These are phyloP conservation scores for Malaclemys terrapin DNA, from an alignment of 2,113 vertebrate genomes.

Conservation along the genomic window DNA sequence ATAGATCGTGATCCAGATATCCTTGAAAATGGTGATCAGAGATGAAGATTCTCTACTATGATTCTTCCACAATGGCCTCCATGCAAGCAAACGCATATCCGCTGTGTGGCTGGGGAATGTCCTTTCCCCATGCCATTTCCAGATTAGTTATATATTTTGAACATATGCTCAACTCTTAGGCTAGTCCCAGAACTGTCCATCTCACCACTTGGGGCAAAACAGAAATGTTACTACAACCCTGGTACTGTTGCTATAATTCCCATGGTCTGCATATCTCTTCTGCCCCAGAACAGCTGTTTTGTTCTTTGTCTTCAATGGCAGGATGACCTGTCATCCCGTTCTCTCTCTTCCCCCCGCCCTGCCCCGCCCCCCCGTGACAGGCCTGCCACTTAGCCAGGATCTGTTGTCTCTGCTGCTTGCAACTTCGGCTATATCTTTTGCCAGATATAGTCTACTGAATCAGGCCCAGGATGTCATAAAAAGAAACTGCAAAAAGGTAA, in stretches of 20 bases:
- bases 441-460: background rate
- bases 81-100: background rate
- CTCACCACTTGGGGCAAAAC: background rate
- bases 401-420: background rate
- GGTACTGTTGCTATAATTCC: background rate
- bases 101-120: background rate
- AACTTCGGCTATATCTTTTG: background rate
- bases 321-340: background rate
- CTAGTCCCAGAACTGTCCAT: background rate
- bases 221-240: background rate
- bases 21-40: background rate
- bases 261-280: background rate
- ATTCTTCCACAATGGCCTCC: background rate
- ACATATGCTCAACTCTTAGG: background rate
- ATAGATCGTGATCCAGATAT: background rate
- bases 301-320: background rate
- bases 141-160: accelerated
- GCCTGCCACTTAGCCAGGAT: background rate
- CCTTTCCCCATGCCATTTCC: background rate
- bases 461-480: constrained; percentile 10
- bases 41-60: background rate
- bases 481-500: background rate
- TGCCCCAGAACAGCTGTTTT: background rate
- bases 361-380: background rate
- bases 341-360: too few species aligned